phyloP scores from a whole-genome alignment of 2,113 vertebrate genomes.

The Microtus pennsylvanicus region DNA sequence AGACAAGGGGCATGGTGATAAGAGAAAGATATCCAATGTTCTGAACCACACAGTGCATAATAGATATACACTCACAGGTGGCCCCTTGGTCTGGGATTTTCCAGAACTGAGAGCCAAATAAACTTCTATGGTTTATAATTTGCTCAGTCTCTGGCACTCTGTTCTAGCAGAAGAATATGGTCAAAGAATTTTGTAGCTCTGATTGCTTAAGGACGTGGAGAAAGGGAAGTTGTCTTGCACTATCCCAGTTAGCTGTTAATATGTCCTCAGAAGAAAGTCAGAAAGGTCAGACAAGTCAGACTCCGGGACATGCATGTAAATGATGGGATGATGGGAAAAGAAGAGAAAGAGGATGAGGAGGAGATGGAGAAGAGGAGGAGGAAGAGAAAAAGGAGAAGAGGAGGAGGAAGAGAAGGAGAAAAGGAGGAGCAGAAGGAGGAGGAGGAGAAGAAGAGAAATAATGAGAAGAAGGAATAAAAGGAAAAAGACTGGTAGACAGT shows the following conservation, averaged over 20 bases:
- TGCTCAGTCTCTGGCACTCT: background rate
- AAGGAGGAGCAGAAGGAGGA: background rate
- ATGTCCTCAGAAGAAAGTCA: background rate
- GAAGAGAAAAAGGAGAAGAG: no score
- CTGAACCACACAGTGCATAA: background rate
- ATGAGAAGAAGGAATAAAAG: background rate
- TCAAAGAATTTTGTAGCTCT: background rate
- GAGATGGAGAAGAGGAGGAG: accelerated
- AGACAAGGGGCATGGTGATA: background rate
- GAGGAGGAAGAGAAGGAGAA: background rate
- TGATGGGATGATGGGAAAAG: background rate
- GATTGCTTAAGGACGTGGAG: background rate
- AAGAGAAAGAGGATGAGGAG: accelerated
- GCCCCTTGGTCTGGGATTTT: background rate
- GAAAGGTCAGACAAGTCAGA: background rate
- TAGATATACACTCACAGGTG: background rate
- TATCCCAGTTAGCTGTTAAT: background rate
- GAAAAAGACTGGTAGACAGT: background rate
- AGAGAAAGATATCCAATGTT: background rate
- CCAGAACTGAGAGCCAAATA: background rate
- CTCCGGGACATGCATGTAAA: background rate
- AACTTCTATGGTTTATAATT: background rate
- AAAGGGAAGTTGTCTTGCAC: background rate
- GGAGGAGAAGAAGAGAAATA: background rate
- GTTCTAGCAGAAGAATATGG: background rate